Evolutionary conservation across 2,888 invertebrate genomes (phyloP).

Genomic region (Phragmatobia fuliginosa): DNA sequence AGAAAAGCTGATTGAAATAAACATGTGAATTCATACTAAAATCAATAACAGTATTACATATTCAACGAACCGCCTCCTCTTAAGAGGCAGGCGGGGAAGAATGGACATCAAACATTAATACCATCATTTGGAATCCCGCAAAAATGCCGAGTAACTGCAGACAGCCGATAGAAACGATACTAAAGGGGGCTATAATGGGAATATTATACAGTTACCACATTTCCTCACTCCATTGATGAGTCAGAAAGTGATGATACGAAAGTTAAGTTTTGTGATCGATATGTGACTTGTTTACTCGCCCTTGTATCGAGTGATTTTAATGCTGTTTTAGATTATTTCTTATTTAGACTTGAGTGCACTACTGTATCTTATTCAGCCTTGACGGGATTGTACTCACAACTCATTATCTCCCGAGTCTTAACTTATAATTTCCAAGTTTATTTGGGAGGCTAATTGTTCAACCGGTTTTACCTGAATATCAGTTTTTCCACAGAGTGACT

Average conservation of each 20-base stretch:
- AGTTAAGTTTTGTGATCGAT: constrained; percentile 34
- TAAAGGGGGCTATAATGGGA: constrained; percentile 77
- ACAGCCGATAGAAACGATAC: constrained; percentile 79
- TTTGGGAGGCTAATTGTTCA: too few relatives aligned
- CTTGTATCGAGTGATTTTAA: background rate
- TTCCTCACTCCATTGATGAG: constrained; percentile 53
- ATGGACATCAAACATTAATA: constrained; percentile 80
- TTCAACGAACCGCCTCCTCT: constrained; percentile 68
- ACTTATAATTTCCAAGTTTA: too few relatives aligned
- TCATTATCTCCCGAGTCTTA: too few relatives aligned
- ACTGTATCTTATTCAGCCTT: too few relatives aligned
- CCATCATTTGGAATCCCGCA: constrained; percentile 77
- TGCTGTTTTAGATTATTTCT: background rate
- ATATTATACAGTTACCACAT: constrained; percentile 80
- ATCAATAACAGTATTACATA: constrained; percentile 71
- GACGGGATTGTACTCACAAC: too few relatives aligned
- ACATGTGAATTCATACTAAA: constrained; percentile 35
- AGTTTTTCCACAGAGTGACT: too few relatives aligned
- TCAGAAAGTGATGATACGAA: constrained; percentile 31
- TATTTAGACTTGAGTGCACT: background rate
- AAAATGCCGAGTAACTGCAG: constrained; percentile 79
- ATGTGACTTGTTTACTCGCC: background rate
- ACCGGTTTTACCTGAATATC: too few relatives aligned
- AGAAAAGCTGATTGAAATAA: background rate
- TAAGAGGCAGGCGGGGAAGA: constrained; percentile 61